Evolutionary conservation across 1,140 invertebrate species (phyloP), one percentile per base, ranked within the genome.

Genomic region (Heterodera carotae): DNA sequence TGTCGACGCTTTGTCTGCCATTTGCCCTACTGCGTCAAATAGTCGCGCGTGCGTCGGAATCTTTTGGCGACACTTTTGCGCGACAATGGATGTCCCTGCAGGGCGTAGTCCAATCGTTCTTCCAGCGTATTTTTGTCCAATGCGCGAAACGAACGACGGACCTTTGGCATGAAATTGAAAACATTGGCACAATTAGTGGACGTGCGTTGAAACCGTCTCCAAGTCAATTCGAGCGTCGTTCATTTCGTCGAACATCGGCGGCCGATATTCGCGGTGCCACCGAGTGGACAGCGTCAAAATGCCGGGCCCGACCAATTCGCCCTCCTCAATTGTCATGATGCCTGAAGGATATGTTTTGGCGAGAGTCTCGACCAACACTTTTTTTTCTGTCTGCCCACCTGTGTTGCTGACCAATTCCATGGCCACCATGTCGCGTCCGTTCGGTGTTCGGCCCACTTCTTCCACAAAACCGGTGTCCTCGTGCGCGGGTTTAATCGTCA

Each of bases 281-380:
- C 59, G 60, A n/a, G 12, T 72, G 73, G 18, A 67, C 77, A 66
- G 0, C 5, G 10, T 18, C 62, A 66, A 12, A 31, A 31, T 25
- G 10, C 62, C 33, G 10, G 22, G 29, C 29, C 27, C 62, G 22
- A 66, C 62, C 18, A 85, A 39, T 27, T 76, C 79, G 27, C 84
- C 84, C 72, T 85, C 84, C 69, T 85, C 84, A 75, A 85, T 85
- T 7, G 83, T 85, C 64, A 80, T 82, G 25, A 86, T 29, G 6
- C 84, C 84, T 85, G 69, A n/a, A 80, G 66, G 64, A n/a, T 66
- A 29, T 8, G 59, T 43, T 36, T 34, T 18, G 43, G 0, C 36
- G 39, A 64, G 53, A 53, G 15, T 53, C 48, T 53, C 48, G 12
- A 4, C 31, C 8, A 18, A 22, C 25, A 81, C 27, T 36, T 18